Evolutionary conservation across 2,888 invertebrate species (phyloP).

Genomic region (Drosophila suboccidentalis): DNA sequence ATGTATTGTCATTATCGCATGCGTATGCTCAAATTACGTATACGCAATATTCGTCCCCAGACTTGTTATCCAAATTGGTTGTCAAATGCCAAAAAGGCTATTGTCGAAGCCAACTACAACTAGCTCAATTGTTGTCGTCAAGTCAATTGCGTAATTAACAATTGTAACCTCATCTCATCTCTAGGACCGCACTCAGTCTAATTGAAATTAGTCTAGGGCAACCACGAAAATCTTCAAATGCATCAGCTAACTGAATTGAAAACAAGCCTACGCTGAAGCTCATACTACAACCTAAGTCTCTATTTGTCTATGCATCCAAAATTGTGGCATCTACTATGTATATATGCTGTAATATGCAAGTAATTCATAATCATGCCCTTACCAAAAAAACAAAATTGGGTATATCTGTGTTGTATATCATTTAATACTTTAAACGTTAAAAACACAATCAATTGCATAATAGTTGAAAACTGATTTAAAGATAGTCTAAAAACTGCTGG

Average conservation of each 20-base stretch:
- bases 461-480: too few relatives aligned
- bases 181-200: constrained; percentile 39
- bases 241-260: constrained; percentile 9
- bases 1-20: neutral
- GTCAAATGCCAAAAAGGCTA: constrained; percentile 33
- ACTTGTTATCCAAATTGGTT: constrained; percentile 22
- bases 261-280: constrained; percentile 5
- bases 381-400: neutral
- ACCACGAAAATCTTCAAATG: constrained; percentile 19
- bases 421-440: too few relatives aligned
- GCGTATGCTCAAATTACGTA: constrained; percentile 3
- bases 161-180: constrained; percentile 27
- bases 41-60: constrained; percentile 6
- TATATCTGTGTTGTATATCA: neutral
- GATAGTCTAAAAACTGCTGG: too few relatives aligned
- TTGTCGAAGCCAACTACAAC: constrained; percentile 6
- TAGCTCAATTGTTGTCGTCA: constrained; percentile 31
- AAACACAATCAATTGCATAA: too few relatives aligned
- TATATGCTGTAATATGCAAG: constrained; percentile 12
- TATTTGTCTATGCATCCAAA: constrained; percentile 1
- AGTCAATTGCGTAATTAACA: constrained; percentile 78
- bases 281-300: constrained; percentile 9
- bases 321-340: neutral
- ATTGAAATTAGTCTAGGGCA: constrained; percentile 52
- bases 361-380: constrained; percentile 23